Evolutionary conservation across 2,797 vertebrate species (phyloP).

Genomic region (Nannoperca australis): DNA sequence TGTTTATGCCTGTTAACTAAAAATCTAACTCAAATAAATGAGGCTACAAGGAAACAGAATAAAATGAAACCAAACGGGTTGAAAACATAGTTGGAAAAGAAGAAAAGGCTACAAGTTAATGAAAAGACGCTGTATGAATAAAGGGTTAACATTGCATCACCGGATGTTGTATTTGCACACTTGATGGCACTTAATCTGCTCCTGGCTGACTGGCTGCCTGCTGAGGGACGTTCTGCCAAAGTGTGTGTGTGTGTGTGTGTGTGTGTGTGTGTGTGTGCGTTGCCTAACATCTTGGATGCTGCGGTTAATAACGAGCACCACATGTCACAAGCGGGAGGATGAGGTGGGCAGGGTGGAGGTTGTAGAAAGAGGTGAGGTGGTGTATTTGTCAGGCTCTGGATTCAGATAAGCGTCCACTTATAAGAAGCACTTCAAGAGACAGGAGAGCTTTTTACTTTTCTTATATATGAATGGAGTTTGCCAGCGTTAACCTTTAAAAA

Average conservation of each 20-base stretch:
- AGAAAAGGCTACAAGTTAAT: not conserved
- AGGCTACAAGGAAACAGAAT: not conserved
- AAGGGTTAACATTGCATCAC: not conserved
- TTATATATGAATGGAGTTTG: too few relatives aligned
- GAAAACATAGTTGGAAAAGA: too few relatives aligned
- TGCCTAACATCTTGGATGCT: conserved; percentile 29
- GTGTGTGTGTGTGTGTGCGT: not conserved
- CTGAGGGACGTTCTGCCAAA: not conserved
- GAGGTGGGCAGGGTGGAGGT: not conserved
- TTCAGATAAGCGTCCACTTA: not conserved
- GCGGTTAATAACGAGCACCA: conserved; percentile 25
- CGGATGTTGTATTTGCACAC: not conserved
- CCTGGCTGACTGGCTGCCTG: not conserved
- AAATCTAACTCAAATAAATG: too few relatives aligned
- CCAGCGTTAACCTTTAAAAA: not conserved
- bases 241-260: not conserved
- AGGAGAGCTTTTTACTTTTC: not conserved
- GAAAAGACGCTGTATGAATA: not conserved
- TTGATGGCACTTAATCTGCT: not conserved
- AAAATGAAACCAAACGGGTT: not conserved
- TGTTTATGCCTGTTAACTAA: not conserved
- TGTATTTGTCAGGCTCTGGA: not conserved
- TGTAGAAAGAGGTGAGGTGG: not conserved
- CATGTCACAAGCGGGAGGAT: not conserved
- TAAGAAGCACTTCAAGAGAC: too few relatives aligned